These are phyloP conservation scores for Meteorus cinctellus DNA, from an alignment of 2,888 invertebrate genomes.

Conservation along the genomic window DNA sequence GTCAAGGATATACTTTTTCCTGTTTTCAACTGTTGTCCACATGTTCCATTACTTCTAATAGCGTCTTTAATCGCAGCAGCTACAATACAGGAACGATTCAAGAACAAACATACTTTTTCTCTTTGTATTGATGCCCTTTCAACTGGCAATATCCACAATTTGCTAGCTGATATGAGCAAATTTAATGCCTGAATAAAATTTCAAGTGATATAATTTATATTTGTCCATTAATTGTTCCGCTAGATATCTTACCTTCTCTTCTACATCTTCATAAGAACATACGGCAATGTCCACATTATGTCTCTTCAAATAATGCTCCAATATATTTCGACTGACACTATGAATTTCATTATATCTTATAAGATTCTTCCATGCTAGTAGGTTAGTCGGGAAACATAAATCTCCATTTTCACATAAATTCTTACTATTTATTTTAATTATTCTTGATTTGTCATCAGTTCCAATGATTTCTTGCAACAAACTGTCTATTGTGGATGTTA, in stretches of 20 bases:
- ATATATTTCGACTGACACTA: constrained; percentile 57
- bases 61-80: constrained; percentile 61
- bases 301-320: constrained; percentile 60
- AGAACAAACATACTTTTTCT: constrained; percentile 75
- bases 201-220: constrained; percentile 43
- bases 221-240: neutral
- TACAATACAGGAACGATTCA: constrained; percentile 73
- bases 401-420: constrained; percentile 77
- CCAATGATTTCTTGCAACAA: constrained; percentile 57
- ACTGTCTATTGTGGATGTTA: constrained; percentile 48
- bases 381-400: constrained; percentile 78
- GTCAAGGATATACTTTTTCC: constrained; percentile 53
- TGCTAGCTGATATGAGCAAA: constrained; percentile 73
- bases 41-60: constrained; percentile 57
- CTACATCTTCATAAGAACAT: constrained; percentile 49
- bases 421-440: constrained; percentile 78
- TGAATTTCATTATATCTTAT: constrained; percentile 51
- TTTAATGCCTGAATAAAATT: constrained; percentile 57
- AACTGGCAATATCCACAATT: constrained; percentile 75
- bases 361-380: constrained; percentile 77
- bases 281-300: constrained; percentile 43
- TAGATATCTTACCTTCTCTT: constrained; percentile 57
- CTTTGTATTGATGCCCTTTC: constrained; percentile 71
- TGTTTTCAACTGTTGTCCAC: constrained; percentile 59
- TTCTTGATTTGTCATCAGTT: constrained; percentile 47